These are phyloP conservation scores for Gouania willdenowi DNA, from an alignment of 2,797 vertebrate genomes.

Conservation along the genomic window DNA sequence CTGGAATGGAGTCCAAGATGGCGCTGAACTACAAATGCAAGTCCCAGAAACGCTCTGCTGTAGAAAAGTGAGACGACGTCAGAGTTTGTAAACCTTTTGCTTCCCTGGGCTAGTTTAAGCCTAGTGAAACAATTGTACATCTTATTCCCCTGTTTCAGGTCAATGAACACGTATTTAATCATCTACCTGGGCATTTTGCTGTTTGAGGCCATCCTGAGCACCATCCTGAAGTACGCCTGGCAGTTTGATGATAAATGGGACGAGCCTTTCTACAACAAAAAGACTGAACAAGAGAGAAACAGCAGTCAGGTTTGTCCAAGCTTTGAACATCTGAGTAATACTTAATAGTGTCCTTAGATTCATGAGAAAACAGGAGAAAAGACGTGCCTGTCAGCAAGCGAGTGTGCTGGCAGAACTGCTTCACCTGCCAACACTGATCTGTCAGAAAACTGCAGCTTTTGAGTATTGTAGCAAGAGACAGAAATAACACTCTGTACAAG, in stretches of 20 bases:
- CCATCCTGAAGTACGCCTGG: slow-evolving; percentile 96
- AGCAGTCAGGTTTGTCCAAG: slow-evolving; percentile 86
- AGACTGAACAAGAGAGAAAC: slow-evolving; percentile 92
- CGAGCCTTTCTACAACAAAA: slow-evolving; percentile 94
- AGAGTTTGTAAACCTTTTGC: neutral
- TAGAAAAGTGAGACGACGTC: slow-evolving; percentile 86
- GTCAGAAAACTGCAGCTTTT: slow-evolving; percentile 20
- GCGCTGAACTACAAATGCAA: slow-evolving; percentile 99
- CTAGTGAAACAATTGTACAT: too few species aligned
- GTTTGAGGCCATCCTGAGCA: slow-evolving; percentile 92
- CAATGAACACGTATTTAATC: slow-evolving; percentile 97
- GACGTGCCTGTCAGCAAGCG: slow-evolving; percentile 13
- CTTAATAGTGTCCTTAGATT: slow-evolving; percentile 10
- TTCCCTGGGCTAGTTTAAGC: neutral
- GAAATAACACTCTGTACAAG: neutral
- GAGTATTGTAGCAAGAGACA: slow-evolving; percentile 2
- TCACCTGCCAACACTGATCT: slow-evolving; percentile 38
- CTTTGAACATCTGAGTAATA: slow-evolving; percentile 1
- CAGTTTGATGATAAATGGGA: slow-evolving; percentile 90
- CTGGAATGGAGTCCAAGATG: slow-evolving; percentile 99
- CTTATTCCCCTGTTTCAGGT: slow-evolving; percentile 75
- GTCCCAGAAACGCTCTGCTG: slow-evolving; percentile 97
- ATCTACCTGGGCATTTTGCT: slow-evolving; percentile 94
- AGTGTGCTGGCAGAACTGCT: slow-evolving; percentile 9
- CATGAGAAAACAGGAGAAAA: slow-evolving; percentile 29